phyloP scores from a whole-genome alignment of 2,888 invertebrate genomes.

The Mesodorylaimus sp. region DNA sequence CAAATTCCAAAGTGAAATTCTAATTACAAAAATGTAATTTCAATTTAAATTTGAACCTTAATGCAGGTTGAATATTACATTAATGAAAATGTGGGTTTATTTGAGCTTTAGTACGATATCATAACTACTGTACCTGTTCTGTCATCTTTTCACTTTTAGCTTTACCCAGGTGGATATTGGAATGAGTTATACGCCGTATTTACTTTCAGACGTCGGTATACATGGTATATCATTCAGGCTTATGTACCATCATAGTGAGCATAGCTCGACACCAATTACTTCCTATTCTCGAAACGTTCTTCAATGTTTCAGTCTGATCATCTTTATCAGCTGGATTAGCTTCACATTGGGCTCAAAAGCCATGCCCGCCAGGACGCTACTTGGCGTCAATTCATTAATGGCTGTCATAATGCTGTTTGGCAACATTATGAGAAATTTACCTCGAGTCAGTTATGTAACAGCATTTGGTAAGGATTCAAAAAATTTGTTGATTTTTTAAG shows the following conservation, averaged over 20 bases:
- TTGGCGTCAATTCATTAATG: conserved; percentile 27
- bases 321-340: conserved; percentile 29
- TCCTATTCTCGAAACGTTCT: too few species aligned
- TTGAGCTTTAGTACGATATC: too few species aligned
- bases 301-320: too few species aligned
- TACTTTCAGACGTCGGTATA: conserved; percentile 24
- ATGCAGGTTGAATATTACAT: too few species aligned
- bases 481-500: too few species aligned
- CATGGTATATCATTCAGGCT: conserved; percentile 29
- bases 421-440: conserved; percentile 28
- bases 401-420: conserved; percentile 31
- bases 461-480: too few species aligned
- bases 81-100: too few species aligned
- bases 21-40: too few species aligned
- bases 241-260: conserved; percentile 29
- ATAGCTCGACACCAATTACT: too few species aligned
- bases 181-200: conserved; percentile 27
- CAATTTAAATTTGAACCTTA: too few species aligned
- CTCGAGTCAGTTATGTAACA: conserved; percentile 27
- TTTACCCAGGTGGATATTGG: conserved; percentile 27
- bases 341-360: conserved; percentile 28
- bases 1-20: too few species aligned
- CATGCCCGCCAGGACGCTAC: conserved; percentile 29
- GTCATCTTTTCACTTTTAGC: conserved; percentile 5
- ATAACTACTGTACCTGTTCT: too few species aligned